Evolutionary conservation across 2,113 vertebrate species (phyloP).

Genomic region (Macaca nemestrina): DNA sequence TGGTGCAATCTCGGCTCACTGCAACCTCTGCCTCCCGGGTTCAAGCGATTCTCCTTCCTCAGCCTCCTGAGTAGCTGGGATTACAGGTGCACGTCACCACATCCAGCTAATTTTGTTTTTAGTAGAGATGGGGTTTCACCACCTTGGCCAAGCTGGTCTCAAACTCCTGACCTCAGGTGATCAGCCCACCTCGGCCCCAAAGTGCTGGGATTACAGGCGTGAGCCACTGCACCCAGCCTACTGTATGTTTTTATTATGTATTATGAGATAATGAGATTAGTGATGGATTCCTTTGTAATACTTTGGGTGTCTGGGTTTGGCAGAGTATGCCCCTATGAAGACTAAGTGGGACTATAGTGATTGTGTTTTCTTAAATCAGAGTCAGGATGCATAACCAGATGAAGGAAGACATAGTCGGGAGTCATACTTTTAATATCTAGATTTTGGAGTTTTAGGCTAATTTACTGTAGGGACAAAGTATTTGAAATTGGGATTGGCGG

Average conservation of each 20-base stretch:
- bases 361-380: slow-evolving; percentile 17
- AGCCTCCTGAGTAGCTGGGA: too few relatives aligned
- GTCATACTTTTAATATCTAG: neutral
- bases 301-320: neutral
- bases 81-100: too few relatives aligned
- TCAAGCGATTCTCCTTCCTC: too few relatives aligned
- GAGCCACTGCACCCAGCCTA: neutral
- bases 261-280: neutral
- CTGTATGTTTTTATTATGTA: neutral
- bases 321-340: neutral
- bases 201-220: too few relatives aligned
- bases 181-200: too few relatives aligned
- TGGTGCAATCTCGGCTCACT: too few relatives aligned
- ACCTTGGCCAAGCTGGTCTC: too few relatives aligned
- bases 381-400: neutral
- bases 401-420: neutral
- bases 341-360: neutral
- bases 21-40: too few relatives aligned
- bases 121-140: too few relatives aligned
- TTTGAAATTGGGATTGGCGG: neutral
- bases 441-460: neutral
- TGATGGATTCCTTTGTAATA: slow-evolving; percentile 29
- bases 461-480: neutral
- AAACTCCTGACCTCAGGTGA: too few relatives aligned
- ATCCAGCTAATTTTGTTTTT: too few relatives aligned